Percentiles rank a stretch among this genome's conserved stretches.
Evolutionary conservation across 2,113 vertebrate species (phyloP).

Genomic region (Parotia lawesii): DNA sequence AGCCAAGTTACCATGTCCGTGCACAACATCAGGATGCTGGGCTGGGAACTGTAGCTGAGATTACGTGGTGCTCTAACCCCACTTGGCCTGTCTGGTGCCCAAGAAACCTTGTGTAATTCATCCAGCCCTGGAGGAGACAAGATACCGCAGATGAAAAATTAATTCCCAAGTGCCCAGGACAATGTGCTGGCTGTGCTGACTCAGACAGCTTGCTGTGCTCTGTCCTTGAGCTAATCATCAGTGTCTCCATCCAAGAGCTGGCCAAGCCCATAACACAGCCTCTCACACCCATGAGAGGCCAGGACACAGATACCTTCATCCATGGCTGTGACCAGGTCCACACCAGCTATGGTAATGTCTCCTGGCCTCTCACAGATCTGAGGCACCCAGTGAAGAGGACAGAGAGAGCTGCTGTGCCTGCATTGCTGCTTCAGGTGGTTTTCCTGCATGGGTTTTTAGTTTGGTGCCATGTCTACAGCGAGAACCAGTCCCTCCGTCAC

Average conservation of each 20-base stretch:
- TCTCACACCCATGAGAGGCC: neutral
- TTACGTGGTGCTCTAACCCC: neutral
- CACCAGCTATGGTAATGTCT: neutral
- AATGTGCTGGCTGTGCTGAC: neutral
- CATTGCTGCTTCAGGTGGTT: neutral
- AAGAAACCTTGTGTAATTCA: conserved; percentile 9
- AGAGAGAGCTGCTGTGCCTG: neutral
- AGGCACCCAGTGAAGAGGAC: accelerated
- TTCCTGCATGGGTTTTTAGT: neutral
- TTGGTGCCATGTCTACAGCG: accelerated
- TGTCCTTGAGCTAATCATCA: neutral
- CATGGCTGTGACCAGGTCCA: neutral
- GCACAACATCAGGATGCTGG: neutral
- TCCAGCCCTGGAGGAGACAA: neutral
- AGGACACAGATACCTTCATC: neutral
- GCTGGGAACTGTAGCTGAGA: conserved; percentile 21
- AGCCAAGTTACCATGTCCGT: conserved; percentile 34
- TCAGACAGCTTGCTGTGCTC: neutral
- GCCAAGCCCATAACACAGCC: neutral
- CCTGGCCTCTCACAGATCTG: neutral
- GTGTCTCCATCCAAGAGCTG: neutral
- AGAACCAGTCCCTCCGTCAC: neutral
- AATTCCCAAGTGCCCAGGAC: conserved; percentile 36
- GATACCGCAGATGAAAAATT: neutral
- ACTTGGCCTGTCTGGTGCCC: neutral